phyloP scores from a whole-genome alignment of 2,888 invertebrate genomes.

The Polymixis lichenea region DNA sequence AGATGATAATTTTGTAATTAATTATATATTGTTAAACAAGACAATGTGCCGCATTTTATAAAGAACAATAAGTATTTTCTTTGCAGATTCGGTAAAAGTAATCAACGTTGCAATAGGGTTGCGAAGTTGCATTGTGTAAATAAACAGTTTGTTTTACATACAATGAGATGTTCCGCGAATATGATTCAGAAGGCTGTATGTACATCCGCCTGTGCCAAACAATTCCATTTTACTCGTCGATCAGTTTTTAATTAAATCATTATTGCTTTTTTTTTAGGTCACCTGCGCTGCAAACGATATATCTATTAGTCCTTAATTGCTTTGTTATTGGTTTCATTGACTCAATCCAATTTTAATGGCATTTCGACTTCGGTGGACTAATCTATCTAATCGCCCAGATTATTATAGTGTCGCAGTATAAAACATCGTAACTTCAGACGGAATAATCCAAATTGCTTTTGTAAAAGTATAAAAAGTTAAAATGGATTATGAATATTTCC shows the following conservation, averaged over 20 bases:
- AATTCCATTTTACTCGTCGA: constrained; percentile 49
- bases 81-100: constrained; percentile 71
- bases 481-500: constrained; percentile 48
- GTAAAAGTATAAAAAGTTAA: constrained; percentile 30
- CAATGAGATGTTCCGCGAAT: constrained; percentile 78
- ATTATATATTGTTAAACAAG: neutral
- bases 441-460: constrained; percentile 39
- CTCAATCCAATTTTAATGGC: constrained; percentile 38
- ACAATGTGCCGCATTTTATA: constrained; percentile 15
- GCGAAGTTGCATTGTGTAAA: constrained; percentile 70
- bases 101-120: constrained; percentile 66
- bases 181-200: constrained; percentile 75
- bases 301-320: constrained; percentile 35
- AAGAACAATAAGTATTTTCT: constrained; percentile 44
- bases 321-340: constrained; percentile 23
- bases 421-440: constrained; percentile 18
- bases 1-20: neutral
- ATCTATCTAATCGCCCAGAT: constrained; percentile 24
- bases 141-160: constrained; percentile 80
- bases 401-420: constrained; percentile 25
- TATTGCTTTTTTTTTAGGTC: constrained; percentile 55
- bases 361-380: constrained; percentile 14
- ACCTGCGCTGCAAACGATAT: constrained; percentile 27
- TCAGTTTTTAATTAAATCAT: constrained; percentile 58
- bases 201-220: constrained; percentile 62